These are phyloP conservation scores for Incurvaria masculella DNA, from an alignment of 2,888 invertebrate species.

Conservation along the genomic window DNA sequence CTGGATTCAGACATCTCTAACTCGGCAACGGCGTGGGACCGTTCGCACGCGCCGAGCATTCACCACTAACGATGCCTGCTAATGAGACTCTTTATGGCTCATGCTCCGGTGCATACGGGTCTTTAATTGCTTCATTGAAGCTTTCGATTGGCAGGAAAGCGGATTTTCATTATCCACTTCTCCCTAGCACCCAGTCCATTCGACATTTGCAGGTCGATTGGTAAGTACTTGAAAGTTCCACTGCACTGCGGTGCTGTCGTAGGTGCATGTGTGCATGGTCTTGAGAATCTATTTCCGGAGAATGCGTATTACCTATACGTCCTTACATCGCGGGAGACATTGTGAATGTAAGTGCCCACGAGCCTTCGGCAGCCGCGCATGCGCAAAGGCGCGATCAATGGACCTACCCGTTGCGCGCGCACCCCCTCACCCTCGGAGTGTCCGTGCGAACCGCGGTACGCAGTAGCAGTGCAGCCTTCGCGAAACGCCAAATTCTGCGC, in stretches of 20 bases:
- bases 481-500: conserved; percentile 23
- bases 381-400: conserved; percentile 52
- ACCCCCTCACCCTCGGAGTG: conserved; percentile 19
- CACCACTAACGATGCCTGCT: background rate
- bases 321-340: background rate
- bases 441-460: background rate
- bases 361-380: conserved; percentile 25
- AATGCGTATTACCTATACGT: background rate
- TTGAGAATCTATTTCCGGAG: background rate
- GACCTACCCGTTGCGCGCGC: conserved; percentile 43
- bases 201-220: too few relatives aligned
- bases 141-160: too few relatives aligned
- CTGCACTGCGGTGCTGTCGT: too few relatives aligned
- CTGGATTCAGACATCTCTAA: too few relatives aligned
- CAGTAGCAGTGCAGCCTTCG: background rate
- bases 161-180: too few relatives aligned
- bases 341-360: background rate
- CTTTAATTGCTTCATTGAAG: background rate
- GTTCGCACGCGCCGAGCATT: background rate
- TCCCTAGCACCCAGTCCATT: too few relatives aligned
- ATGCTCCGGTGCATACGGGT: background rate
- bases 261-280: too few relatives aligned
- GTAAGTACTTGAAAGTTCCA: too few relatives aligned
- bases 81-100: background rate
- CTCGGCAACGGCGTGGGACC: too few relatives aligned